Base-by-base conservation (phyloP, 2,888 invertebrate genomes). In the Lepidocyrtoides sp. region DNA sequence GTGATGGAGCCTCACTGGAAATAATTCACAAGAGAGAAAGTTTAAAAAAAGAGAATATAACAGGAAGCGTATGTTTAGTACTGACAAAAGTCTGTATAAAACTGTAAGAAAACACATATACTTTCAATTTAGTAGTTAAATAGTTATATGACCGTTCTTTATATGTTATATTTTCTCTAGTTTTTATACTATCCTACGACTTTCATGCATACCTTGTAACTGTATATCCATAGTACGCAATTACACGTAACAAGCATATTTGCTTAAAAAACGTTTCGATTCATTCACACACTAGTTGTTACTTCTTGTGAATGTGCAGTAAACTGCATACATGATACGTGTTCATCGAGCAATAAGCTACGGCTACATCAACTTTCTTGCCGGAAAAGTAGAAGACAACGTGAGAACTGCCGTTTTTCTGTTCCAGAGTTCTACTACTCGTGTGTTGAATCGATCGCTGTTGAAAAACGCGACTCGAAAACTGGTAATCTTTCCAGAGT, bases 1-100 rank as follows among this genome's bases (percentile, higher is more conserved):
- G 36, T 72, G 69, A 72, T 72, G 69, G 69, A 72, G 7, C 23
- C 69, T 72, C 69, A 20, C 69, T 72, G 69, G 69, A 72, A 72
- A 72, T 41, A 41, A 72, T 72, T 72, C 69, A 72, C 69, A 41
- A 10, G 41, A 72, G 69, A 66, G n/a, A 14, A 14, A 8, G n/a
- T 4, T 0, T 32, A 32, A 69, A 20, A 69, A 36, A 7, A n/a
- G 23, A 17, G 17, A 41, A 69, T 17, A n/a, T 5, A 66, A 66
- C 63, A 32, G 20, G 69, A 66, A 36, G 69, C n/a, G 69, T 41
- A 69, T 17, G 7, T 60, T 63, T 63, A 63, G 12, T 63, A n/a
- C n/a, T n/a, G n/a, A n/a, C n/a, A n/a, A n/a, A n/a, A 17, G 0
- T 72, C 20, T 41, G 69, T 20, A 72, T 17, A 12, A 41, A 17